Base-by-base conservation (phyloP, 2,113 vertebrate species). In the Anarrhichthys ocellatus region DNA sequence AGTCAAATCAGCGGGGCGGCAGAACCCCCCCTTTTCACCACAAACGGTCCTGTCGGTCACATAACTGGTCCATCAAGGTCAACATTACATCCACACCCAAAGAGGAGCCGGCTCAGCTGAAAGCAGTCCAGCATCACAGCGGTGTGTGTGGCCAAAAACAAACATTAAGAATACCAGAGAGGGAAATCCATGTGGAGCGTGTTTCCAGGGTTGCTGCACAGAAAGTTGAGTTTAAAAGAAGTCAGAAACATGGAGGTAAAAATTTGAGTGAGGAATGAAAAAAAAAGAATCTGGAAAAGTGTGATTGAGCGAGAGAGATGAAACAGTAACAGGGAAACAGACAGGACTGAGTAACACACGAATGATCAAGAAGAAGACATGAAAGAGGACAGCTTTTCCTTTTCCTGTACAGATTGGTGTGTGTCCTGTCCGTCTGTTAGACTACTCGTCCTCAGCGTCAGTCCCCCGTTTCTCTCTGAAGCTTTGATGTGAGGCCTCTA, bases 401-500 rank as follows among this genome's bases (percentile, higher is more conserved):
- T 32, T 32, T 89, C 80, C 80, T 83, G 65, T 76, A 10, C 77
- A 42, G 44, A 15, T 14, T 48, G 34, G 13, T 34, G 62, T 34
- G 32, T 75, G 73, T 86, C 42, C 75, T 42, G 40, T 77, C 9
- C 0, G 61, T 89, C 83, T 92, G 88, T 78, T 79, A 61, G 63
- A 88, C 44, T 48, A 42, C 68, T 88, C 81, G 76, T 86, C 73
- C 75, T 61, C 58, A 54, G 22, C 48, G 50, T 74, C 67, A 84
- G 85, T 65, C 27, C 36, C 20, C 38, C n/a, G 10, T 61, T 81
- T 72, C 64, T 73, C 22, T 64, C 40, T 42, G 6, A 72, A 22
- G 72, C 87, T 91, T 85, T 86, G 76, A 91, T 87, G 79, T 84
- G 61, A 82, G 65, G 29, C 61, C 14, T 77, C 69, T 27, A 59